A percentile compares a stretch with the other conserved stretches of the same genome.
phyloP scores from a whole-genome alignment of 2,888 invertebrate species.

The Leptinotarsa peninsularis region DNA sequence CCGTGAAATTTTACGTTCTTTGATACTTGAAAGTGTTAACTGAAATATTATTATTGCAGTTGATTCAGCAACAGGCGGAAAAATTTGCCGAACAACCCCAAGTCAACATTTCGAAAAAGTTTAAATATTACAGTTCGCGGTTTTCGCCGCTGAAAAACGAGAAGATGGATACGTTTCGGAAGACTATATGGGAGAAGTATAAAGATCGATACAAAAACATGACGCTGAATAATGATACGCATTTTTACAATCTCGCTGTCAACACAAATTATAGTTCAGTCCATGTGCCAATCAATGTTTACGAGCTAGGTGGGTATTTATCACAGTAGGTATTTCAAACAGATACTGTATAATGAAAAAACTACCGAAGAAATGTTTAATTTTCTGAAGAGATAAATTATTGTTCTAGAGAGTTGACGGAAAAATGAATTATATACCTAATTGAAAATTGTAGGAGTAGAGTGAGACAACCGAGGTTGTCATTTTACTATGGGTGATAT shows the following conservation, averaged over 20 bases:
- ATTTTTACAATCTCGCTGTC: conserved; percentile 87
- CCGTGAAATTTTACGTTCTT: no score
- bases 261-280: conserved; percentile 86
- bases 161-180: conserved; percentile 46
- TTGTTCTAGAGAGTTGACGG: no score
- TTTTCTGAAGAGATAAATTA: no score
- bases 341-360: no score
- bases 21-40: no score
- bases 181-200: conserved; percentile 44
- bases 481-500: no score
- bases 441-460: no score
- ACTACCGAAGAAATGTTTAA: no score
- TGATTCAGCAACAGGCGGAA: conserved; percentile 84
- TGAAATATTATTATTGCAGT: conserved; percentile 67
- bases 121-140: conserved; percentile 85
- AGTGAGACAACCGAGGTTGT: no score
- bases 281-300: conserved; percentile 95
- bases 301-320: conserved; percentile 76
- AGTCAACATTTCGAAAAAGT: conserved; percentile 53
- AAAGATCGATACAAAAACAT: conserved; percentile 70
- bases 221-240: conserved; percentile 77
- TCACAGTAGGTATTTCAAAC: no score
- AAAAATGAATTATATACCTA: no score
- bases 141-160: conserved; percentile 71
- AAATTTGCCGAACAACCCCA: conserved; percentile 71